Evolutionary conservation across 2,797 vertebrate species (phyloP), one percentile per base, ranked within the genome.

Genomic region (Scolopax bukidnonensis): DNA sequence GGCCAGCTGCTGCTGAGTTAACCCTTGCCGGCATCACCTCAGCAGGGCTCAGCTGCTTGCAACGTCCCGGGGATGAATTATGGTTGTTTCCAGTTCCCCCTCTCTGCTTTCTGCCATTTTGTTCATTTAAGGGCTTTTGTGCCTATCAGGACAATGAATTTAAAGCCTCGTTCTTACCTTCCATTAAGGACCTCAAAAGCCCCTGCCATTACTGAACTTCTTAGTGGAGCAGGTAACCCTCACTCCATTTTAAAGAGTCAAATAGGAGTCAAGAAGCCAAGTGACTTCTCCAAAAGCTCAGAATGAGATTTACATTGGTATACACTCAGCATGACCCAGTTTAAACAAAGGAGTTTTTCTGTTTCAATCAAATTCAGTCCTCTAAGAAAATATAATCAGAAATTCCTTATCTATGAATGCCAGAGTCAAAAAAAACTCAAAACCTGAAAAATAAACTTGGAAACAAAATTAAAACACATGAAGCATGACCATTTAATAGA

Each of bases 1-100:
- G 95, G 88, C 94, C 98, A 98, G 98, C 98, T 98, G 97, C 97
- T 69, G 93, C 92, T 30, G 61, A 71, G 89, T 98, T 98, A 98
- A 98, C 98, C 97, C 98, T 98, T 98, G 81, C 96, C 4, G 1
- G 78, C 73, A 65, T 32, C 45, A 10, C 40, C 70, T 75, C 36
- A 2, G 53, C 2, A 1, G 51, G 41, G 54, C 19, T 53, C 68
- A 92, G 79, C 70, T 82, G 73, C 69, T 67, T 43, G 24, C 56
- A 60, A 17, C 43, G 68, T 40, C 57, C 20, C 11, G 10, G 33
- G 16, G 32, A 16, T 68, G 32, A 88, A 10, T 67, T 28, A 32
- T 8, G 47, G 57, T 36, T 84, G 25, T 48, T 77, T 32, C 67
- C 50, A 77, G 51, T 20, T 80, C 41, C 12, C 23, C 8, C 10